phyloP scores from a whole-genome alignment of 2,797 vertebrate species.

The Eulemur albifrons region DNA sequence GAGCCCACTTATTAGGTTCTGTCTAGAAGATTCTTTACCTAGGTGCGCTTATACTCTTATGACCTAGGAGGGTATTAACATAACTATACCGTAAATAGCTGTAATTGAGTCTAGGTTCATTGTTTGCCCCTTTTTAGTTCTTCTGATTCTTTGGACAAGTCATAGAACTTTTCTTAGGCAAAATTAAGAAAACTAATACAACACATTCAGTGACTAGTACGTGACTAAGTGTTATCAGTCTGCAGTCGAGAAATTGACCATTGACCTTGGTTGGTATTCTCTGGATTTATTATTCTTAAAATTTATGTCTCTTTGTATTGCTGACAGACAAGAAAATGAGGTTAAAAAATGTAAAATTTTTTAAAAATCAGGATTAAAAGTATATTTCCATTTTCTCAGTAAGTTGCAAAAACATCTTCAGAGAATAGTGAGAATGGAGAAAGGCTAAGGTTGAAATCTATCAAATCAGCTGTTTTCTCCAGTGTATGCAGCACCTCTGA shows the following conservation, averaged over 20 bases:
- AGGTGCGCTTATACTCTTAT: background rate
- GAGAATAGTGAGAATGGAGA: background rate
- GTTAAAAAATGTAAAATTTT: background rate
- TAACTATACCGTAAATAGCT: background rate
- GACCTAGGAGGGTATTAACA: background rate
- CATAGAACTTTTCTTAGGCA: background rate
- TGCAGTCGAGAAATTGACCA: background rate
- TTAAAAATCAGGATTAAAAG: background rate
- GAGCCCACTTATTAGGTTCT: background rate
- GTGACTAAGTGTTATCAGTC: background rate
- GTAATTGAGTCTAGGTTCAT: background rate
- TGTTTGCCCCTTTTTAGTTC: background rate
- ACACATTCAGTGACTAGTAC: background rate
- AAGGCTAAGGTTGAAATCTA: background rate
- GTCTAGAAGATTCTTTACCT: background rate
- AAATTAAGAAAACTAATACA: conserved; percentile 1
- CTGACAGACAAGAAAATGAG: background rate
- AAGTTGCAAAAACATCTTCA: background rate
- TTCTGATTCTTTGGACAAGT: background rate
- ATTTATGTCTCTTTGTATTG: background rate
- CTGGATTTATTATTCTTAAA: background rate
- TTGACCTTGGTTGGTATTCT: background rate
- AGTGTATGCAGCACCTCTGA: background rate
- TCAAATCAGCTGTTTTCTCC: background rate
- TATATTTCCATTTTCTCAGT: background rate